Conservation (phyloP, 2,888 invertebrate genomes). For the Rhopalosiphum nymphaeae region DNA sequence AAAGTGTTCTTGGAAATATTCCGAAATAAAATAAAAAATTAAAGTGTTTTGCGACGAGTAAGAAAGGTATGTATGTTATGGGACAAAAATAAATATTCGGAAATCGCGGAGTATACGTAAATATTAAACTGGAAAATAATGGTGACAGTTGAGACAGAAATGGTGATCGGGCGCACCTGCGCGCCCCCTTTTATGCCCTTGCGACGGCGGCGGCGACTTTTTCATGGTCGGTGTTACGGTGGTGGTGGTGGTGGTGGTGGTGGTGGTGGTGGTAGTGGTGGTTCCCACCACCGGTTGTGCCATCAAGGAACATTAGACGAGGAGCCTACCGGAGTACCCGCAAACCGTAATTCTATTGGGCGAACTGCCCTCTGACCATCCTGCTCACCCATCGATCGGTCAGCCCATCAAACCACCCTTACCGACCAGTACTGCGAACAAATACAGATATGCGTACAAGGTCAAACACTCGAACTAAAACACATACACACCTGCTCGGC, state of each 20-base stretch:
- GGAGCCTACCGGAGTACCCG: background rate
- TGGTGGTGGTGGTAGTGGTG: background rate
- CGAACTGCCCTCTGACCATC: background rate
- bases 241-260: no score
- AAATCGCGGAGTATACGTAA: no score
- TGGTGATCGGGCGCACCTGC: background rate
- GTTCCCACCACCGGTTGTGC: background rate
- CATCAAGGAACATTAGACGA: background rate
- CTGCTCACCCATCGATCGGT: background rate
- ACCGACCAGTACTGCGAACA: background rate
- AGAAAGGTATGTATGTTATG: no score
- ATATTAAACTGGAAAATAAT: background rate
- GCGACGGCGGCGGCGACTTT: background rate
- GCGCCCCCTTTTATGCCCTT: background rate
- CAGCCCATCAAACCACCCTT: background rate
- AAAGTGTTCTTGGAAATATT: background rate
- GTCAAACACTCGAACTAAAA: background rate
- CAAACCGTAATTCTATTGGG: background rate
- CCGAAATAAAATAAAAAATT: background rate
- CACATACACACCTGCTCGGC: background rate
- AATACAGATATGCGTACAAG: no score
- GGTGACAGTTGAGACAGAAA: accelerated
- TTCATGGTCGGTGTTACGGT: no score
- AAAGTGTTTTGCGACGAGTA: no score
- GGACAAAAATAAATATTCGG: no score